These are phyloP conservation scores for Xenops minutus DNA, from an alignment of 2,797 vertebrate genomes.

Conservation along the genomic window DNA sequence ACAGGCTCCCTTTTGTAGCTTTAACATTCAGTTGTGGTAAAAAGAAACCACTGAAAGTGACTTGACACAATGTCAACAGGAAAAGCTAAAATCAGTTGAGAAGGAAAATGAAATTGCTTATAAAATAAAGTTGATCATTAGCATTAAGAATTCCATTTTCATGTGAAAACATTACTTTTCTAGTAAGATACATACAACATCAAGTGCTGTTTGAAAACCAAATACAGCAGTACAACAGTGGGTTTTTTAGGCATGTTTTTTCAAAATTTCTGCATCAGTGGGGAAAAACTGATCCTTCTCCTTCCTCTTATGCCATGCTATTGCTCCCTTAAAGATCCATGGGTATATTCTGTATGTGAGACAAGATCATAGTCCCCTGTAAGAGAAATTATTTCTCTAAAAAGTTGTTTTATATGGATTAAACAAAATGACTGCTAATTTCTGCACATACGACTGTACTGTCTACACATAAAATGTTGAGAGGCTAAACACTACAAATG, in stretches of 20 bases:
- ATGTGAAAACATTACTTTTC: constrained; percentile 23
- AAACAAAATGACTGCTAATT: neutral
- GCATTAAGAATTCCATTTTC: neutral
- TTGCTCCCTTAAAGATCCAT: neutral
- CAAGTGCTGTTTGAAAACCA: constrained; percentile 44
- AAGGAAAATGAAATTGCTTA: constrained; percentile 17
- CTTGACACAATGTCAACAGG: neutral
- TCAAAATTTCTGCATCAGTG: neutral
- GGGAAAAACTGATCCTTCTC: neutral
- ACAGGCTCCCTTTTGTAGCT: neutral
- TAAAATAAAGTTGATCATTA: neutral
- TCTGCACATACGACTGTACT: neutral
- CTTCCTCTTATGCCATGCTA: neutral
- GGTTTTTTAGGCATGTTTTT: neutral
- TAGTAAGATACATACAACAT: constrained; percentile 17
- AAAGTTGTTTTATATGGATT: neutral
- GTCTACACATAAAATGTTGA: neutral
- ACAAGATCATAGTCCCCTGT: neutral
- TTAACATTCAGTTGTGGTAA: neutral
- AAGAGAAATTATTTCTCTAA: constrained; percentile 18
- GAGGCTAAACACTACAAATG: neutral
- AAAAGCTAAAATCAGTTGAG: neutral
- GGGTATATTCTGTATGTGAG: neutral
- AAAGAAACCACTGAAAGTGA: neutral
- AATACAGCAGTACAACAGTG: neutral